phyloP scores from a whole-genome alignment of 2,797 vertebrate species.

The Valencia hispanica region DNA sequence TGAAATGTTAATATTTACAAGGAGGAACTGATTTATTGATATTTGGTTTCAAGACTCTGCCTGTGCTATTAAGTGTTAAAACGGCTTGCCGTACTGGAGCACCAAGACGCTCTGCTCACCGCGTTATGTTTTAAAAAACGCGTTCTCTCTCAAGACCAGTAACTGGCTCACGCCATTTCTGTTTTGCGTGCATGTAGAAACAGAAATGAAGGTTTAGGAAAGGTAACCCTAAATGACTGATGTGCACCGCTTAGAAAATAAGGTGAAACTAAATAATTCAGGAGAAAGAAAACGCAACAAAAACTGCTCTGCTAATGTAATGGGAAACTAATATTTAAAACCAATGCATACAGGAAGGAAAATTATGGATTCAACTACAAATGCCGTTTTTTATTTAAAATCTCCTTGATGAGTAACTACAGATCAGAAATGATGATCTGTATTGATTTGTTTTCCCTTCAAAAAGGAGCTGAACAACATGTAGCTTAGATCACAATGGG shows the following conservation, averaged over 20 bases:
- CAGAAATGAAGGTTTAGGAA: not conserved
- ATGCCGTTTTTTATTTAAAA: not conserved
- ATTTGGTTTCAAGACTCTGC: no score
- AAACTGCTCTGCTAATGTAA: no score
- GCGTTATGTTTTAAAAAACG: not conserved
- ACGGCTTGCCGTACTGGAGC: not conserved
- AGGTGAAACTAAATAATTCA: not conserved
- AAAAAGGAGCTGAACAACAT: conserved; percentile 48
- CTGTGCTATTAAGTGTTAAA: not conserved
- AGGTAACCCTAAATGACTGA: not conserved
- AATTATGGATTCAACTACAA: not conserved
- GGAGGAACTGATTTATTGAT: no score
- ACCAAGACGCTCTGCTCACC: not conserved
- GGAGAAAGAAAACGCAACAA: not conserved
- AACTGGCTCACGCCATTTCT: not conserved
- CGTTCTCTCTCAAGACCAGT: no score
- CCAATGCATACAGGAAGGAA: not conserved
- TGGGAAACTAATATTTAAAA: not conserved
- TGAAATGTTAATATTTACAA: not conserved
- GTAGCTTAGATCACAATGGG: conserved; percentile 27
- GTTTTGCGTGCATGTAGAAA: no score
- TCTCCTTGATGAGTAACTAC: not conserved
- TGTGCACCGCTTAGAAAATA: not conserved
- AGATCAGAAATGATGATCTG: conserved; percentile 30
- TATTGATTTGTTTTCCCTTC: conserved; percentile 61